phyloP scores from a whole-genome alignment of 1,140 invertebrate species.

The Sitobion miscanthi region DNA sequence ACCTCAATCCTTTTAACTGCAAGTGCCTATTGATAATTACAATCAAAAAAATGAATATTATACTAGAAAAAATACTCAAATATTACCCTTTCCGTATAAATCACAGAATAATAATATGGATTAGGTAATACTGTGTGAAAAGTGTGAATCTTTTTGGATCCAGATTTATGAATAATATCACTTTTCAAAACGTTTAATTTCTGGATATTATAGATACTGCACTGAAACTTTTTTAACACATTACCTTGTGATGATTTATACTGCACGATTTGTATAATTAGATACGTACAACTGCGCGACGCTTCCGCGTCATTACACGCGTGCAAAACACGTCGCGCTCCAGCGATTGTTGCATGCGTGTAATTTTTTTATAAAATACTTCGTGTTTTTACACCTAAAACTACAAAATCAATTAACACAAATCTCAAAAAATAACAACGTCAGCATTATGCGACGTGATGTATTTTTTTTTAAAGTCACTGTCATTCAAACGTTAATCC shows the following conservation, averaged over 20 bases:
- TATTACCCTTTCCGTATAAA: too few relatives aligned
- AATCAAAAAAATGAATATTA: too few relatives aligned
- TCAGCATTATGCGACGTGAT: background rate
- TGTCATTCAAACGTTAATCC: background rate
- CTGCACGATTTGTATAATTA: background rate
- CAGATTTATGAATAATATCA: background rate
- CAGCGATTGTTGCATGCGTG: background rate
- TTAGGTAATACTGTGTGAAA: background rate
- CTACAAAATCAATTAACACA: background rate
- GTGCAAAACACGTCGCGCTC: background rate
- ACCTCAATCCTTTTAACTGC: background rate
- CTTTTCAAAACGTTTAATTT: background rate
- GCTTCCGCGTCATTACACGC: background rate
- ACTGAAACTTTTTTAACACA: background rate
- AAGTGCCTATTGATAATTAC: background rate
- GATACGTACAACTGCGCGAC: background rate
- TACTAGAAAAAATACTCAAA: too few relatives aligned
- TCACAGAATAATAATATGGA: background rate
- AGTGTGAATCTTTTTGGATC: background rate
- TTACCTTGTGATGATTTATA: slow-evolving; percentile 1
- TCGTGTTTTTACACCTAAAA: background rate
- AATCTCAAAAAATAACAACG: background rate
- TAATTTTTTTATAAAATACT: slow-evolving; percentile 9
- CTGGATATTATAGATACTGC: background rate
- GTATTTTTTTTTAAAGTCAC: background rate